Conservation (phyloP, 2,113 vertebrate genomes). For the Ramphastos sulfuratus region DNA sequence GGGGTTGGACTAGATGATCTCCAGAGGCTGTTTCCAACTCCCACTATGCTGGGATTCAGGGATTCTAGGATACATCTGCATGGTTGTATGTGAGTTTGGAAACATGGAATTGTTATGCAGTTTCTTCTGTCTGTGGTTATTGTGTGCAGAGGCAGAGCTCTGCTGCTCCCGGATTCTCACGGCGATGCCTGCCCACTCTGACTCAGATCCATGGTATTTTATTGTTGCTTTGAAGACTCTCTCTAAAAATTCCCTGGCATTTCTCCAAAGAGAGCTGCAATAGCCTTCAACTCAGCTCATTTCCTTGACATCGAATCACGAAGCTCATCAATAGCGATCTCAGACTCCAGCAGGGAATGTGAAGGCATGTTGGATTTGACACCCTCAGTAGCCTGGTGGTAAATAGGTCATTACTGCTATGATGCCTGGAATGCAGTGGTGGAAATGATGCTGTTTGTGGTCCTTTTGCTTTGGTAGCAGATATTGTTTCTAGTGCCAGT, state of each 20-base stretch:
- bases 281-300: slow-evolving; percentile 21
- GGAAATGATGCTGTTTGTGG: not conserved
- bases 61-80: no score
- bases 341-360: not conserved
- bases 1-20: no score
- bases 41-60: no score
- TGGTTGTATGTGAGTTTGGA: no score
- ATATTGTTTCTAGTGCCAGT: not conserved
- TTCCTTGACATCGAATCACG: not conserved
- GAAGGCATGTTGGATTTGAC: not conserved
- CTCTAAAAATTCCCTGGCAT: slow-evolving; percentile 1
- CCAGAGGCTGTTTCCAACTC: no score
- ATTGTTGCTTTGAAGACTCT: not conserved
- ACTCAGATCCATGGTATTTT: not conserved
- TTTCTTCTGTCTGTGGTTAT: not conserved
- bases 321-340: slow-evolving; percentile 42
- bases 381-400: not conserved
- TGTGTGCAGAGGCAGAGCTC: not conserved
- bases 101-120: not conserved
- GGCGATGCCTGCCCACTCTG: not conserved
- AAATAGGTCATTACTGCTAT: slow-evolving; percentile 10
- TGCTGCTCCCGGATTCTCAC: not conserved
- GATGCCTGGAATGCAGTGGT: not conserved
- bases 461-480: not conserved
- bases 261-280: not conserved